phyloP scores from a whole-genome alignment of 2,888 invertebrate species.

The Heliconius ethilla region DNA sequence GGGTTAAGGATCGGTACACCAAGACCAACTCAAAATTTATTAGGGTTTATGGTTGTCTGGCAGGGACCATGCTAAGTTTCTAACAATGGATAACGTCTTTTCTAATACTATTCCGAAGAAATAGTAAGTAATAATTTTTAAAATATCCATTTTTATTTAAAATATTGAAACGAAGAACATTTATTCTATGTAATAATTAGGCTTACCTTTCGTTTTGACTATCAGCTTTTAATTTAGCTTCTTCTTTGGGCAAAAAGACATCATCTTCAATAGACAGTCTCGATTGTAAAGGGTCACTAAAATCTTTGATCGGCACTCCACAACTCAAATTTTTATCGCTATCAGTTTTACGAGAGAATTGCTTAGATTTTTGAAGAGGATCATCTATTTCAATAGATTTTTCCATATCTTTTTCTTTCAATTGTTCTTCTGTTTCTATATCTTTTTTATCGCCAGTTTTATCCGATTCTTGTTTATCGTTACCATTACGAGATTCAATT shows the following conservation, averaged over 20 bases:
- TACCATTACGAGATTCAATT: conserved; percentile 35
- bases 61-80: too few relatives aligned
- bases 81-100: too few relatives aligned
- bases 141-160: neutral
- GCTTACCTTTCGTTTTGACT: conserved; percentile 70
- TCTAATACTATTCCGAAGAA: neutral
- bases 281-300: conserved; percentile 91
- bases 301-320: conserved; percentile 85
- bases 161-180: neutral
- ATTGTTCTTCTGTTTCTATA: conserved; percentile 12
- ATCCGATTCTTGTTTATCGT: conserved; percentile 28
- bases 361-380: conserved; percentile 57
- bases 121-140: neutral
- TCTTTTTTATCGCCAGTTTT: neutral
- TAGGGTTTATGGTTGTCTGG: too few relatives aligned
- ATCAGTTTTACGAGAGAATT: conserved; percentile 62
- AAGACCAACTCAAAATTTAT: too few relatives aligned
- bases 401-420: conserved; percentile 34
- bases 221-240: conserved; percentile 67
- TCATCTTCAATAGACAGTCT: conserved; percentile 74
- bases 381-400: conserved; percentile 45
- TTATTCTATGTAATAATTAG: neutral
- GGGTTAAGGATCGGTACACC: too few relatives aligned
- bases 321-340: conserved; percentile 72
- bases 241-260: conserved; percentile 73